Evolutionary conservation across 2,113 vertebrate genomes (phyloP).

Genomic region (Amphiprion percula): DNA sequence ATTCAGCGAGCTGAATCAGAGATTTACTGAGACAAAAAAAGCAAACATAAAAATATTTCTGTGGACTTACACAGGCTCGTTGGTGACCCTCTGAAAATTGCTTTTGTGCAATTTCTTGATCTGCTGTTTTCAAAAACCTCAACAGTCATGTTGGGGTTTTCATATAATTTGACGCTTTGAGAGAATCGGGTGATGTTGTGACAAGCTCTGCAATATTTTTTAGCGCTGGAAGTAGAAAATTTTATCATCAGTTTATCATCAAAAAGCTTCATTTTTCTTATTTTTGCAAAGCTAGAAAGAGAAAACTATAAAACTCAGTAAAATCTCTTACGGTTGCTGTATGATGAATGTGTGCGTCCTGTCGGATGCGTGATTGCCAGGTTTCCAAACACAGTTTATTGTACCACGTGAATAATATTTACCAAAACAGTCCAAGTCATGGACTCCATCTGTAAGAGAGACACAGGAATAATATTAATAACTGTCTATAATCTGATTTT

Average conservation of each 20-base stretch:
- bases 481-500: not conserved
- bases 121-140: conserved; percentile 58
- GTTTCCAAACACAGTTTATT: conserved; percentile 66
- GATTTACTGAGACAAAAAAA: not conserved
- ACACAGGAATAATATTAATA: not conserved
- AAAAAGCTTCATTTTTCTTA: not conserved
- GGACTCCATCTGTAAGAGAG: conserved; percentile 62
- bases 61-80: conserved; percentile 56
- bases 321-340: conserved; percentile 29
- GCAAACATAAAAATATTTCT: not conserved
- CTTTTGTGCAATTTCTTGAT: conserved; percentile 60
- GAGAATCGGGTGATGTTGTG: not conserved
- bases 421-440: conserved; percentile 74
- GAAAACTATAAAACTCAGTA: too few species aligned
- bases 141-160: rapidly evolving
- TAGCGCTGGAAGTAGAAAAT: not conserved
- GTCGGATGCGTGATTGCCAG: conserved; percentile 25
- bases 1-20: too few species aligned
- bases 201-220: rapidly evolving
- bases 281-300: not conserved
- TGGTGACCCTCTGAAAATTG: conserved; percentile 61
- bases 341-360: conserved; percentile 57
- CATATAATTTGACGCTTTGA: rapidly evolving
- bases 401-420: rapidly evolving
- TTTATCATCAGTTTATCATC: not conserved